These are phyloP conservation scores for Pomatorhinus ruficollis DNA, from an alignment of 2,113 vertebrate species.

Conservation along the genomic window DNA sequence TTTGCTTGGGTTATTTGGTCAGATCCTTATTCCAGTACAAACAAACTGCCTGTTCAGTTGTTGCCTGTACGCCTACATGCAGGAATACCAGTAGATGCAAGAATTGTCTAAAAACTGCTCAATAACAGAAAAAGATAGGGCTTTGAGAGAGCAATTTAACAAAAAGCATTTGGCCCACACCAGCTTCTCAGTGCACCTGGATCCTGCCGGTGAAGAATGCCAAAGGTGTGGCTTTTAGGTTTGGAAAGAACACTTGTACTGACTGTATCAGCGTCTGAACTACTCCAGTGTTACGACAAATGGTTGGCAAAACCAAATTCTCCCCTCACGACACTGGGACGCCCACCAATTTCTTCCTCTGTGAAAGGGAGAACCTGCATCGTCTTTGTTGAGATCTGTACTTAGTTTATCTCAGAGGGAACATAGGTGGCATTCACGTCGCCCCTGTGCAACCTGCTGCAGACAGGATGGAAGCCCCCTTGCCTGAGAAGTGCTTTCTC, in stretches of 20 bases:
- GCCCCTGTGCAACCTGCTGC: neutral
- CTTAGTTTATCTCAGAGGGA: neutral
- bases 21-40: neutral
- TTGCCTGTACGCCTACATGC: neutral
- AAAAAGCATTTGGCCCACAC: neutral
- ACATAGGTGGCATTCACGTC: rapidly evolving
- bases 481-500: rapidly evolving
- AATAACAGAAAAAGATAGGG: neutral
- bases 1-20: neutral
- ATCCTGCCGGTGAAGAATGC: neutral
- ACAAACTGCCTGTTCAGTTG: neutral
- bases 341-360: neutral
- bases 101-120: neutral
- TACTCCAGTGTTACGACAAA: neutral
- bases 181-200: neutral
- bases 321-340: neutral
- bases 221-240: neutral
- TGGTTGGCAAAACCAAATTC: neutral
- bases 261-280: neutral
- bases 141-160: neutral
- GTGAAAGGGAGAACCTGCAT: neutral
- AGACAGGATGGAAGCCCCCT: neutral
- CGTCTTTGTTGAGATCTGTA: neutral
- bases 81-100: neutral
- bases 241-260: neutral